phyloP scores from a whole-genome alignment of 2,888 invertebrate genomes.

The Parnassius smintheus region DNA sequence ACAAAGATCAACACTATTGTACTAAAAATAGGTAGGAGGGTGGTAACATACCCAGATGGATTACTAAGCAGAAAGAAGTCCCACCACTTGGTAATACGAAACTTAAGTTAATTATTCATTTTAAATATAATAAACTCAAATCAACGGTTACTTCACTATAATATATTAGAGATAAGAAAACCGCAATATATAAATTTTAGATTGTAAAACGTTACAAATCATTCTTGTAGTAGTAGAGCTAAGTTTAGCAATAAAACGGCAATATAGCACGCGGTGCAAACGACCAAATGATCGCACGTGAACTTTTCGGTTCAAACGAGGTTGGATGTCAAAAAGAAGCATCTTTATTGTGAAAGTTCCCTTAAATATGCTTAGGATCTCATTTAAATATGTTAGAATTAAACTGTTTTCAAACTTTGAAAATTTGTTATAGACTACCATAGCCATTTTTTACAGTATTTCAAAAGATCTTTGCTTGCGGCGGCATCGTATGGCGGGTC shows the following conservation, averaged over 20 bases:
- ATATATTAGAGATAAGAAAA: constrained; percentile 11
- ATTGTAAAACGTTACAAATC: constrained; percentile 51
- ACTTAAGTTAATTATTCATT: too few species aligned
- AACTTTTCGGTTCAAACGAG: constrained; percentile 30
- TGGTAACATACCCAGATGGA: too few species aligned
- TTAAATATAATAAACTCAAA: background rate
- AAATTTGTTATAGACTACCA: background rate
- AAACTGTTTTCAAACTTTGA: background rate
- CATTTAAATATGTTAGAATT: constrained; percentile 9
- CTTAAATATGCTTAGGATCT: constrained; percentile 4
- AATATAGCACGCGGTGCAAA: constrained; percentile 52
- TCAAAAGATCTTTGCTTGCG: too few species aligned
- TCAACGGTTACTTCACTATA: background rate
- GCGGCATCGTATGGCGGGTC: too few species aligned
- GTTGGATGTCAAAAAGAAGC: constrained; percentile 20
- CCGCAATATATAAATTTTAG: constrained; percentile 38
- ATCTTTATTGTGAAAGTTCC: constrained; percentile 21
- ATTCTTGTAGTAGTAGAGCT: constrained; percentile 37
- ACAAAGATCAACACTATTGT: too few species aligned
- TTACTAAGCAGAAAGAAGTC: too few species aligned
- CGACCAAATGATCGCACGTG: constrained; percentile 52
- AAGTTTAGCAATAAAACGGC: constrained; percentile 62
- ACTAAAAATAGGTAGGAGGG: too few species aligned
- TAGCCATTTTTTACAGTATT: too few species aligned
- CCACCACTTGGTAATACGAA: too few species aligned